These are phyloP conservation scores for Cassiopea xamachana DNA, from an alignment of 30 jellyfish, hydroid and myxozoan species.

Conservation along the genomic window DNA sequence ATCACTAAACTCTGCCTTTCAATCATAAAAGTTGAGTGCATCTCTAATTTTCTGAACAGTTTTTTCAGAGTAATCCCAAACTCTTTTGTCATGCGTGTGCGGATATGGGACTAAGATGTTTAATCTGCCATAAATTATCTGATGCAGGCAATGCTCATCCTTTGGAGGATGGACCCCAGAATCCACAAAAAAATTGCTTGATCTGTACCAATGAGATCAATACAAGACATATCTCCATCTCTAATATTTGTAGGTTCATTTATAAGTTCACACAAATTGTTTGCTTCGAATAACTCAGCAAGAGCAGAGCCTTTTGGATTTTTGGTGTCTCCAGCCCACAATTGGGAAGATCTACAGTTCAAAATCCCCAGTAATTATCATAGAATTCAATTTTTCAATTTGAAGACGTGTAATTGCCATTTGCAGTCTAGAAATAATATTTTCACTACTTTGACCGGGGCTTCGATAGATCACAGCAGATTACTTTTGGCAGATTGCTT, in stretches of 20 bases:
- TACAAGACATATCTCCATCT: conserved; percentile 19
- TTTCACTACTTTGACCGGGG: no score
- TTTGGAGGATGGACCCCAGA: not conserved
- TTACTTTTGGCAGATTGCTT: not conserved
- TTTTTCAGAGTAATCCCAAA: not conserved
- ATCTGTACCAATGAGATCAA: not conserved
- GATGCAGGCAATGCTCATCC: conserved; percentile 43
- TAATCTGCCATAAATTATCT: conserved; percentile 4
- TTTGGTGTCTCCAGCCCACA: not conserved
- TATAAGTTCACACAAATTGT: not conserved
- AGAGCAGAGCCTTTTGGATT: conserved; percentile 1
- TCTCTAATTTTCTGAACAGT: not conserved
- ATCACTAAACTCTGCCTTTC: not conserved
- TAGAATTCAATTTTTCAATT: not conserved
- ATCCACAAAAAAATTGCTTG: not conserved
- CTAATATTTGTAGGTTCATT: conserved; percentile 16
- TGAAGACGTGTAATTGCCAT: no score
- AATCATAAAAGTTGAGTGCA: not conserved
- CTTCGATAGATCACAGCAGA: no score
- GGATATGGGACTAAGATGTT: conserved; percentile 5
- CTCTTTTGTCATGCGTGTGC: not conserved
- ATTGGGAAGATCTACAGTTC: conserved; percentile 2
- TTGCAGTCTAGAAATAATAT: no score
- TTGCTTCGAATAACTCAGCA: conserved; percentile 7
- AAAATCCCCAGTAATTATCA: not conserved